phyloP scores from a whole-genome alignment of 2,888 invertebrate genomes.

The Zonitis immaculata region DNA sequence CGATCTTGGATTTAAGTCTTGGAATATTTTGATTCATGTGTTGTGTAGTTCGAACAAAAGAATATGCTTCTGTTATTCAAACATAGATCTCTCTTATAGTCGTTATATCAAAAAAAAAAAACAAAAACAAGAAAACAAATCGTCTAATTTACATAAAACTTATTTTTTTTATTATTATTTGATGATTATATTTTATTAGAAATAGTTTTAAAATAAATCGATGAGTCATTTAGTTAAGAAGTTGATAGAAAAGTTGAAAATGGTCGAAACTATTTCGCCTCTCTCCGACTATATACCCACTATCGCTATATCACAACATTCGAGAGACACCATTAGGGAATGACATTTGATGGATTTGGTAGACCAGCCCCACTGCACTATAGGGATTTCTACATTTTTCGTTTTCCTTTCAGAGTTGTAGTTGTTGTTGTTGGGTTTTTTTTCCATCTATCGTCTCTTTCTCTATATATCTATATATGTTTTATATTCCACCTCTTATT shows the following conservation, averaged over 20 bases:
- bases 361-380: slow-evolving; percentile 43
- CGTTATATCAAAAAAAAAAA: neutral
- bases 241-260: slow-evolving; percentile 19
- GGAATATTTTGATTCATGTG: slow-evolving; percentile 45
- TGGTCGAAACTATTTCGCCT: slow-evolving; percentile 22
- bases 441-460: slow-evolving; percentile 39
- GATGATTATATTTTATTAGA: too few relatives aligned
- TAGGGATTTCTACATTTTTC: slow-evolving; percentile 47
- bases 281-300: slow-evolving; percentile 7
- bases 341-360: slow-evolving; percentile 47
- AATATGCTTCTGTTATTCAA: slow-evolving; percentile 40
- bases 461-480: neutral
- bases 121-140: neutral
- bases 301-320: slow-evolving; percentile 33
- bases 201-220: too few relatives aligned
- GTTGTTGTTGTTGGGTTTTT: slow-evolving; percentile 14
- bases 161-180: too few relatives aligned
- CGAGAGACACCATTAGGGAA: slow-evolving; percentile 44
- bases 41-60: slow-evolving; percentile 39
- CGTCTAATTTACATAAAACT: neutral
- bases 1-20: slow-evolving; percentile 44
- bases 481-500: too few relatives aligned
- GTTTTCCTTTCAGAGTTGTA: slow-evolving; percentile 35
- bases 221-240: slow-evolving; percentile 2
- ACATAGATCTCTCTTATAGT: slow-evolving; percentile 6